phyloP scores from a whole-genome alignment of 2,888 invertebrate species.

The Sisyra nigra region DNA sequence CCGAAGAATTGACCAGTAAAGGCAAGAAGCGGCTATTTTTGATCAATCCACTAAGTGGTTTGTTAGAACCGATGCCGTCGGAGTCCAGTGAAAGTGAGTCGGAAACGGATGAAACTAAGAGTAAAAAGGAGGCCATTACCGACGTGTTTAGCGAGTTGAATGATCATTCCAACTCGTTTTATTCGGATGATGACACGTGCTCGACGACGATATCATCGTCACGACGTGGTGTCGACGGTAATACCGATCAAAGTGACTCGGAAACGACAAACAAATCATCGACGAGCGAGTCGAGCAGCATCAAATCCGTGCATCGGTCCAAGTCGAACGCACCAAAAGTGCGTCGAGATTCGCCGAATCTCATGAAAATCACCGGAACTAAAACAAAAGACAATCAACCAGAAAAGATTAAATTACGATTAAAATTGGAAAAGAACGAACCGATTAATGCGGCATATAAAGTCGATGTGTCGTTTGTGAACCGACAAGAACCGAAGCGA shows the following conservation, averaged over 20 bases:
- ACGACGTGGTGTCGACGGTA: slow-evolving; percentile 25
- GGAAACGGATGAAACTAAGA: slow-evolving; percentile 25
- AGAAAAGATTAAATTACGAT: slow-evolving; percentile 66
- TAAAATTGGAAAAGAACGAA: slow-evolving; percentile 72
- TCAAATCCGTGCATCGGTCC: slow-evolving; percentile 18
- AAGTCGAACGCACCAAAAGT: slow-evolving; percentile 20
- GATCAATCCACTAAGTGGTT: slow-evolving; percentile 79
- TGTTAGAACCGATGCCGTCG: slow-evolving; percentile 64
- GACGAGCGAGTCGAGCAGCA: slow-evolving; percentile 35
- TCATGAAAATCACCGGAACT: slow-evolving; percentile 6
- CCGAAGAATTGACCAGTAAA: slow-evolving; percentile 36
- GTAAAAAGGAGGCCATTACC: slow-evolving; percentile 14
- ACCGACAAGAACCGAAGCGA: slow-evolving; percentile 32
- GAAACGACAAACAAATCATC: slow-evolving; percentile 37
- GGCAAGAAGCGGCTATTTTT: slow-evolving; percentile 65
- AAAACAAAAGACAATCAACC: slow-evolving; percentile 19
- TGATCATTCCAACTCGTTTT: slow-evolving; percentile 33
- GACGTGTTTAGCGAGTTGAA: slow-evolving; percentile 26
- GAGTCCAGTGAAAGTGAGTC: slow-evolving; percentile 47
- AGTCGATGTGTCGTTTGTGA: slow-evolving; percentile 61
- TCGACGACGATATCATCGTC: slow-evolving; percentile 35
- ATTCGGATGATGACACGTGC: slow-evolving; percentile 43
- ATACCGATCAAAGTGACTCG: slow-evolving; percentile 37
- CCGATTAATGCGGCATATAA: slow-evolving; percentile 65
- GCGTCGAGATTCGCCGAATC: slow-evolving; percentile 23